Evolutionary conservation across 2,113 vertebrate genomes (phyloP).

Genomic region (Donacobius atricapilla): DNA sequence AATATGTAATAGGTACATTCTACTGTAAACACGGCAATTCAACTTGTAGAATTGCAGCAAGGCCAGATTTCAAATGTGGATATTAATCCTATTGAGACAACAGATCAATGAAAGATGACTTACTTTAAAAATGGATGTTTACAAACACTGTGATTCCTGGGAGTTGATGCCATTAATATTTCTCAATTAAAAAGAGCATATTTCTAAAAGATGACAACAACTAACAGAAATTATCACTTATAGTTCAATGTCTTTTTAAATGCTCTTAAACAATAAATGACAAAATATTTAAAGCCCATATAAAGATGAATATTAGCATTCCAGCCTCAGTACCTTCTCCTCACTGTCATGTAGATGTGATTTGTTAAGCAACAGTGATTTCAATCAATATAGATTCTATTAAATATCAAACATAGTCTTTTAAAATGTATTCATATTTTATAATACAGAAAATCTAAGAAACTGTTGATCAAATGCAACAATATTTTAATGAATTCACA

Average conservation of each 20-base stretch:
- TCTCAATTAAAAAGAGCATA: not conserved
- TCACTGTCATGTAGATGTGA: not conserved
- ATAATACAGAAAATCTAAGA: not conserved
- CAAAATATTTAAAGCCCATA: not conserved
- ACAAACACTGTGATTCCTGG: not conserved
- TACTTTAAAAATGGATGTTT: not conserved
- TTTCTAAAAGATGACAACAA: not conserved
- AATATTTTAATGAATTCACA: not conserved
- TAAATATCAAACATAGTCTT: not conserved
- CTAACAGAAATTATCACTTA: not conserved
- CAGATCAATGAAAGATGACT: not conserved
- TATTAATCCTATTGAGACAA: slow-evolving; percentile 1
- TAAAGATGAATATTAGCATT: not conserved
- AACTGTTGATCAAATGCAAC: not conserved
- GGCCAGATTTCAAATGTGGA: not conserved
- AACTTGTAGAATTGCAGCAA: not conserved
- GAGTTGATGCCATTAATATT: not conserved
- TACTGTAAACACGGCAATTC: not conserved
- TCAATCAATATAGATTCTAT: not conserved
- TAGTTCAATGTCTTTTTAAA: not conserved
- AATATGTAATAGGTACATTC: not conserved
- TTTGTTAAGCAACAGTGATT: not conserved
- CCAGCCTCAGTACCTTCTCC: not conserved
- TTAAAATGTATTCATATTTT: not conserved
- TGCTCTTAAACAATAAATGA: not conserved